Evolutionary conservation across 2,888 invertebrate species (phyloP).

Genomic region (Caenorhabditis sulstoni): DNA sequence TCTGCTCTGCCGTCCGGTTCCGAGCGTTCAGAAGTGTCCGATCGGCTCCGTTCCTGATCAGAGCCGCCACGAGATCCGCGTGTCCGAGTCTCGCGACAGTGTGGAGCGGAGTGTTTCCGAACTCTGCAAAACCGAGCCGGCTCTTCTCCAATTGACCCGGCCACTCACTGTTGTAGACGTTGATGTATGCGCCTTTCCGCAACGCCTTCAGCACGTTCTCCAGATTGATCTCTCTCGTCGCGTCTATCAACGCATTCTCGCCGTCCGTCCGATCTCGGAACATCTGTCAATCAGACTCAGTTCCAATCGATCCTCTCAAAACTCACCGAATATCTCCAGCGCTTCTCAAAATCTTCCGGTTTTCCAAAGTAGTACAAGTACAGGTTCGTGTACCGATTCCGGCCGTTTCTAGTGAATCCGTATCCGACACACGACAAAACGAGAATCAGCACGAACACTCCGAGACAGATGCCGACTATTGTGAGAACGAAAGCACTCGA

Average conservation of each 20-base stretch:
- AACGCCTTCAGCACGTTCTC: not conserved
- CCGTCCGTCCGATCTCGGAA: conserved; percentile 12
- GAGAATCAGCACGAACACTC: not conserved
- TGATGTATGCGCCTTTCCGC: conserved; percentile 8
- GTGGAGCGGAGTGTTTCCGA: conserved; percentile 27
- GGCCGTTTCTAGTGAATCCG: not conserved
- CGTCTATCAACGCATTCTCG: conserved; percentile 10
- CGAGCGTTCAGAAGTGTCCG: conserved; percentile 3
- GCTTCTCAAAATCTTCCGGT: not conserved
- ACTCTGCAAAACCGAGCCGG: conserved; percentile 5
- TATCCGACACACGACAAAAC: not conserved
- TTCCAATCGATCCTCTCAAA: not conserved
- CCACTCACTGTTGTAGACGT: conserved; percentile 22
- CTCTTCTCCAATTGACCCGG: too few species aligned
- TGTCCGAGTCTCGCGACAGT: not conserved
- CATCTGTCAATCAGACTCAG: conserved; percentile 4
- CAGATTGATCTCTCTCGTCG: not conserved
- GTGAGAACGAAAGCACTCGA: not conserved
- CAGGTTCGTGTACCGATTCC: not conserved
- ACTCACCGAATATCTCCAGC: conserved; percentile 10
- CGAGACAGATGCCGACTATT: not conserved
- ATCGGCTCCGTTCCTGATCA: conserved; percentile 24
- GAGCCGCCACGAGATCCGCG: not conserved
- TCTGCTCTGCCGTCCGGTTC: conserved; percentile 13
- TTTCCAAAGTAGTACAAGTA: not conserved